Evolutionary conservation across 2,113 vertebrate genomes (phyloP), one percentile per base, ranked within the genome.

Genomic region (Isichthys henryi): DNA sequence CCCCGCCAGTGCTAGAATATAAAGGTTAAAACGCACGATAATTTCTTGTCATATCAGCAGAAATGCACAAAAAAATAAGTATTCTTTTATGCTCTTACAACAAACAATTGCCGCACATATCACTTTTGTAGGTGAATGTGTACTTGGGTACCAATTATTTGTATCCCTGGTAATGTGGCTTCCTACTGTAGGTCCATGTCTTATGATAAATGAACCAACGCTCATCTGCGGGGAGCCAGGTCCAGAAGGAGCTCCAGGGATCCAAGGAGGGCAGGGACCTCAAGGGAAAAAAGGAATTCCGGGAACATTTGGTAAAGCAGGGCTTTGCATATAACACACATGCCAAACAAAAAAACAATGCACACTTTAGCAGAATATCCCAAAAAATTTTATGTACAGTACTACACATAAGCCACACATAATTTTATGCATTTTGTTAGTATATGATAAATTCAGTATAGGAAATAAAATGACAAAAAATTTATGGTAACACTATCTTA

Each of bases 171-270:
- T 39, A 39, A 39, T 39, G 39, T 39, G 39, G 39, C 39, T 46
- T 62, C 43, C n/a, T 49, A 27, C 46, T 23, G 19, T 19, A 43
- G 48, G 48, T 52, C 15, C 74, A 80, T 39, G 46, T 45, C 15
- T 49, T 53, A 5, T 53, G 27, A 35, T 49, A 27, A 19, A 23
- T 35, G 19, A 50, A 2, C n/a, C 4, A 74, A 6, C 0, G 43
- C 13, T 8, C 4, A 5, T 21, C 56, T 49, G 3, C 1, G 97
- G 97, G 91, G 70, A 84, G 7, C 62, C 4, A n/a, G 98, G 97
- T 58, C 27, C 0, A 9, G 0, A 0, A 0, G 95, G 95, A 4
- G 0, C 0, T 2, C 62, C 0, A 70, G 96, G 96, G 89, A 3
- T 23, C 23, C 74, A 83, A n/a, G 96, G 96, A 88, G 88, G 19